A percentile compares a stretch with the other conserved stretches of the same genome.
These are phyloP conservation scores for Polydrusus tereticollis DNA, from an alignment of 2,888 invertebrate species.

Conservation along the genomic window DNA sequence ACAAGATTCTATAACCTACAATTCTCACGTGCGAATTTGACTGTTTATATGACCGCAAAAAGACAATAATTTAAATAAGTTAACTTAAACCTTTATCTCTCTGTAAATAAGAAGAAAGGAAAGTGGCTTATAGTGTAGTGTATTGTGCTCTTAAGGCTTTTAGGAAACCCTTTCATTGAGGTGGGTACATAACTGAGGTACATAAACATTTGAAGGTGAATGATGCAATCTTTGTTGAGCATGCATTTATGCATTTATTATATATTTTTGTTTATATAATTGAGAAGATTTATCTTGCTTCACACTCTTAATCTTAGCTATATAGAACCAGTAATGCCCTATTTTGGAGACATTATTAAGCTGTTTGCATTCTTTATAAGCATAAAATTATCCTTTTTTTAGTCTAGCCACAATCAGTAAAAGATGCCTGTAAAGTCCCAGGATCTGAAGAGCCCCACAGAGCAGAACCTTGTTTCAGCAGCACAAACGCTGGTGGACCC, in stretches of 20 bases:
- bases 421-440: constrained; percentile 52
- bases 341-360: not conserved
- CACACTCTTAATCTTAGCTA: not conserved
- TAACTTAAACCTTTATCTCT: no score
- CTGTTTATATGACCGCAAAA: not conserved
- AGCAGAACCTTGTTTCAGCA: constrained; percentile 47
- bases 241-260: not conserved
- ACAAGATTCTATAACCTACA: not conserved
- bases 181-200: not conserved
- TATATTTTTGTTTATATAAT: no score
- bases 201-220: no score
- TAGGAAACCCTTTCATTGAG: not conserved
- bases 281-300: no score
- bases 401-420: not conserved
- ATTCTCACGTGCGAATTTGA: constrained; percentile 1
- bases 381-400: no score
- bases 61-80: not conserved
- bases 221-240: not conserved
- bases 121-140: not conserved
- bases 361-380: no score
- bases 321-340: not conserved
- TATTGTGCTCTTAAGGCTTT: not conserved
- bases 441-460: constrained; percentile 52
- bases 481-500: constrained; percentile 33
- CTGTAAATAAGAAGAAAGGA: not conserved